Conservation (phyloP, 2,888 invertebrate genomes). For the Urechis unicinctus region DNA sequence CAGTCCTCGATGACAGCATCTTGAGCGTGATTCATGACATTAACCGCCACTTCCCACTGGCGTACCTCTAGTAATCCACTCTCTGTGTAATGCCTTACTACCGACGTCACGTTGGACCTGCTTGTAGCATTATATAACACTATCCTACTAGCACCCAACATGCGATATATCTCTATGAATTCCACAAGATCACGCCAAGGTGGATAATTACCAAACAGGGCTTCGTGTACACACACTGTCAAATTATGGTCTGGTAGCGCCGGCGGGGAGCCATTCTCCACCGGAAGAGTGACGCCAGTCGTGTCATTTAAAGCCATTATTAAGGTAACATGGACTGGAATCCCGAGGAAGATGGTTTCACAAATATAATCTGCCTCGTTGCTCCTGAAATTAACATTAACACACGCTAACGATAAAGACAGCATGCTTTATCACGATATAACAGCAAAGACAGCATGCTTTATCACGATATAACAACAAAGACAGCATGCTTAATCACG, state of each 20-base stretch:
- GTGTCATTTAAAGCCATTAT: too few species aligned
- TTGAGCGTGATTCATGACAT: neutral
- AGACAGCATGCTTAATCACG: too few species aligned
- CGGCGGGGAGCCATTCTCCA: too few species aligned
- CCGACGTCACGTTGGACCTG: neutral
- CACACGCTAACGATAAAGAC: too few species aligned
- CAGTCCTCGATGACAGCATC: neutral
- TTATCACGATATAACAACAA: too few species aligned
- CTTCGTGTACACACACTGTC: conserved; percentile 4
- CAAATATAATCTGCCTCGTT: too few species aligned
- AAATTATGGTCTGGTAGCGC: neutral
- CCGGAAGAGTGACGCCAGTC: too few species aligned
- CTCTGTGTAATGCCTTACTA: neutral
- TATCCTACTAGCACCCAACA: conserved; percentile 12
- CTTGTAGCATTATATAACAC: conserved; percentile 5
- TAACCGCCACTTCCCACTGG: neutral
- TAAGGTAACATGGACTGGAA: too few species aligned
- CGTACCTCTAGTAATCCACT: neutral
- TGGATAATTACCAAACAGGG: neutral
- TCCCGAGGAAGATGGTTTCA: too few species aligned
- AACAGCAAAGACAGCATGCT: too few species aligned
- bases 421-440: too few species aligned
- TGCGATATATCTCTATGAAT: conserved; percentile 7
- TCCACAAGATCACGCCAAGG: conserved; percentile 3
- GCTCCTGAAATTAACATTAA: too few species aligned